Percentiles rank a stretch among this genome's conserved stretches.
phyloP scores from a whole-genome alignment of 2,113 vertebrate species.

The Gorilla gorilla region DNA sequence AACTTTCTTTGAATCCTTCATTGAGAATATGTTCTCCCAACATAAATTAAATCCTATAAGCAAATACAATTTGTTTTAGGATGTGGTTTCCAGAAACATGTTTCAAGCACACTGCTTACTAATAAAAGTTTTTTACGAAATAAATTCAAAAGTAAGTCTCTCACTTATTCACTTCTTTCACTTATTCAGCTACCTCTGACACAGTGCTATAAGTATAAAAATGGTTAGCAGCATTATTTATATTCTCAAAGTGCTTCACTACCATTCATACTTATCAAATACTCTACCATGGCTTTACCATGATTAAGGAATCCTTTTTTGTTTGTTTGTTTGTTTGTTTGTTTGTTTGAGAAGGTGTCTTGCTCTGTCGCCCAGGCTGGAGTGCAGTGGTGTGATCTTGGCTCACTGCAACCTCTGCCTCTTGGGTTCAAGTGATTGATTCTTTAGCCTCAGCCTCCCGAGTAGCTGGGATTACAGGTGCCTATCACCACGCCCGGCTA shows the following conservation, averaged over 20 bases:
- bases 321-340: too few relatives aligned
- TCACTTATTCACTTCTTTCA: not conserved
- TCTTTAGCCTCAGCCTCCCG: too few relatives aligned
- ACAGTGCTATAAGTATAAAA: not conserved
- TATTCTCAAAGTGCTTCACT: not conserved
- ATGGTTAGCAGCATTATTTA: not conserved
- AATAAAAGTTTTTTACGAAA: constrained; percentile 17
- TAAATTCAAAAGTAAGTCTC: not conserved
- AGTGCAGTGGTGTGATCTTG: too few relatives aligned
- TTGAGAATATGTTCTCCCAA: not conserved
- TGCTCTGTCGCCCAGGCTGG: too few relatives aligned
- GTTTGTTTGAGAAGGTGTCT: too few relatives aligned
- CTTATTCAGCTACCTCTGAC: not conserved
- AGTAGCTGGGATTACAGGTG: too few relatives aligned
- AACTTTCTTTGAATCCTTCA: not conserved
- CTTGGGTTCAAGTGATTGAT: too few relatives aligned
- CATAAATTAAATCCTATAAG: not conserved
- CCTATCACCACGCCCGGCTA: too few relatives aligned
- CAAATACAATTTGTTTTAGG: constrained; percentile 14
- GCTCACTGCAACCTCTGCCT: too few relatives aligned
- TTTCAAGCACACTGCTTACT: not conserved
- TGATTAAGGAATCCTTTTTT: not conserved
- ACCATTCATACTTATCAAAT: not conserved
- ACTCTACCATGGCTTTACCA: not conserved
- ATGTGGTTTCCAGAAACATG: not conserved